Evolutionary conservation across 2,113 vertebrate genomes (phyloP).

Genomic region (Cyphomyrus plagiostoma): DNA sequence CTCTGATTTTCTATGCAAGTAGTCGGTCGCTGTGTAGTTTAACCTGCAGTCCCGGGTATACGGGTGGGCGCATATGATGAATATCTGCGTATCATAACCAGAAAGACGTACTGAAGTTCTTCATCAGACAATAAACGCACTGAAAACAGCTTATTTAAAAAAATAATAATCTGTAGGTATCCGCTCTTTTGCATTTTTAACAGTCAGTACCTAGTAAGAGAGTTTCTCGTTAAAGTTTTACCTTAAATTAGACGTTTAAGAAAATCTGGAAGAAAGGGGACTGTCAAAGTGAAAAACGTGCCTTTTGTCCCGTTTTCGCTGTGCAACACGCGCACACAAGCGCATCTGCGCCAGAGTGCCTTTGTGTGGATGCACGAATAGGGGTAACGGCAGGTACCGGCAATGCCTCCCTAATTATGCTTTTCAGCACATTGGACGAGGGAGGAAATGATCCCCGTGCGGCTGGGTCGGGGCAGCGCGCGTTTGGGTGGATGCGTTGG

Average conservation of each 20-base stretch:
- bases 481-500: constrained; percentile 8
- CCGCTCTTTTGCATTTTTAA: not conserved
- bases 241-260: not conserved
- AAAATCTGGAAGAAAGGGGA: not conserved
- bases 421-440: not conserved
- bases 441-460: not conserved
- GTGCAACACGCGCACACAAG: not conserved
- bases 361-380: not conserved
- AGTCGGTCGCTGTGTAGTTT: not conserved
- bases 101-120: not conserved
- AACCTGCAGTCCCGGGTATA: not conserved
- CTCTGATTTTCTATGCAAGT: not conserved
- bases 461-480: not conserved
- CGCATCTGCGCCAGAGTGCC: not conserved
- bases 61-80: not conserved
- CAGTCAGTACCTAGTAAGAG: not conserved
- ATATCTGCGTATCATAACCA: not conserved
- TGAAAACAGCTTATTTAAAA: not conserved
- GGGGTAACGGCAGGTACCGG: not conserved
- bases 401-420: constrained; percentile 2
- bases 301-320: not conserved
- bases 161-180: not conserved
- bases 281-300: not conserved
- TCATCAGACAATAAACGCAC: not conserved
- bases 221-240: not conserved